These are phyloP conservation scores for Drosophila leonis DNA, from an alignment of 2,888 invertebrate species.

Conservation along the genomic window DNA sequence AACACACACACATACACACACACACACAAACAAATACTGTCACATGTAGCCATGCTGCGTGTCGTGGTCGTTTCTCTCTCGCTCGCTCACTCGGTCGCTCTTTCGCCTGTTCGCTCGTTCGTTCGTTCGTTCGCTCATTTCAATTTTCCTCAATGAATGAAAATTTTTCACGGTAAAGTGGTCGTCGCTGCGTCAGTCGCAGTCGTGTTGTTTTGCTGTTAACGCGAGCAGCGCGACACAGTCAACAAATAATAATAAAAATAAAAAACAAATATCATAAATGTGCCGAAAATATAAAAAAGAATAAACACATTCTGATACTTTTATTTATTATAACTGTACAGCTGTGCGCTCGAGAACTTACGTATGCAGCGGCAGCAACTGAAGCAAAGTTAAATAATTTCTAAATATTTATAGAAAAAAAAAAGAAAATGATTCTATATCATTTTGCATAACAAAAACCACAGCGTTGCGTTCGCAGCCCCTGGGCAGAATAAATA, in stretches of 20 bases:
- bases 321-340: constrained; percentile 20
- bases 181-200: constrained; percentile 50
- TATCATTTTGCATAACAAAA: constrained; percentile 75
- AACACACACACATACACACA: constrained; percentile 10
- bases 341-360: constrained; percentile 3
- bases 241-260: constrained; percentile 38
- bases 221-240: constrained; percentile 54
- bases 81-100: constrained; percentile 3
- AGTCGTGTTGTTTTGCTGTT: constrained; percentile 59
- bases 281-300: constrained; percentile 21
- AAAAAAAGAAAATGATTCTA: constrained; percentile 36
- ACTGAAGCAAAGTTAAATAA: constrained; percentile 37
- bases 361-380: no score
- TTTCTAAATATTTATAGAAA: constrained; percentile 49
- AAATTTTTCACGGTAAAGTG: constrained; percentile 78
- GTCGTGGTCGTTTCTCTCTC: constrained; percentile 26
- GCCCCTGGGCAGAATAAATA: constrained; percentile 65
- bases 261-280: constrained; percentile 9
- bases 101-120: constrained; percentile 23
- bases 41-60: constrained; percentile 39
- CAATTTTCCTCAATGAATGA: constrained; percentile 81
- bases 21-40: constrained; percentile 24
- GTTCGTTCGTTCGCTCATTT: constrained; percentile 66
- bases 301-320: constrained; percentile 9
- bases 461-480: constrained; percentile 49